Evolutionary conservation across 2,113 vertebrate species (phyloP), one percentile per base, ranked within the genome.

Genomic region (Dissostichus mawsoni): DNA sequence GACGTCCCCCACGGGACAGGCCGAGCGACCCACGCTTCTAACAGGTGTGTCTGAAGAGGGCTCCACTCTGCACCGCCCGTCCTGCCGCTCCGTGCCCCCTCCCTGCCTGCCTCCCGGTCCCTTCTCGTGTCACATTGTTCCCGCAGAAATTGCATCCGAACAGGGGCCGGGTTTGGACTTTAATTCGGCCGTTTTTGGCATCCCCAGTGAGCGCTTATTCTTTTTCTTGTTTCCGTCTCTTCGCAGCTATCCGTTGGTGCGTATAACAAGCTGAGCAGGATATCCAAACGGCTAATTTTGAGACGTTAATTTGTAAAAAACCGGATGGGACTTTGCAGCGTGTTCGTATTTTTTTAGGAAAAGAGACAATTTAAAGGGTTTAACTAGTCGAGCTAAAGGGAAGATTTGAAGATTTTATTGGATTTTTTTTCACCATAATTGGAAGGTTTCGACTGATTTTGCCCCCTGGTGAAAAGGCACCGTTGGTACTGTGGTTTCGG

Each of bases 1-100:
- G 92, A 90, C 90, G 69, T 78, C 90, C 84, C 92, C 88, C 88
- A 72, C 90, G 94, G 92, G 93, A 94, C 93, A 77, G 90, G 90
- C 86, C 86, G 78, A 58, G n/a, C 73, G 85, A 79, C 71, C 82
- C 92, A 74, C 86, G 88, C 90, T 84, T 89, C 92, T 88, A 94
- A 95, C 94, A 95, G 94, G 94, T 95, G 94, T 93, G 90, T 88
- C 74, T 76, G 85, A 85, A 58, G 56, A 59, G 80, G 74, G 53
- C 74, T 48, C 41, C 71, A 47, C 8, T 72, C 62, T 61, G 70
- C 76, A 69, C 76, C 63, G 41, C 25, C 36, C 66, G 53, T 33
- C 76, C 72, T 6, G 11, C 57, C 72, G 20, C 45, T 53, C 20
- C 11, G 23, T n/a, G 33, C 23, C 63, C 55, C 64, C 51, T 25